A percentile compares a stretch with the other conserved stretches of the same genome.
phyloP scores from a whole-genome alignment of 2,113 vertebrate genomes.

The Paramormyrops kingsleyae region DNA sequence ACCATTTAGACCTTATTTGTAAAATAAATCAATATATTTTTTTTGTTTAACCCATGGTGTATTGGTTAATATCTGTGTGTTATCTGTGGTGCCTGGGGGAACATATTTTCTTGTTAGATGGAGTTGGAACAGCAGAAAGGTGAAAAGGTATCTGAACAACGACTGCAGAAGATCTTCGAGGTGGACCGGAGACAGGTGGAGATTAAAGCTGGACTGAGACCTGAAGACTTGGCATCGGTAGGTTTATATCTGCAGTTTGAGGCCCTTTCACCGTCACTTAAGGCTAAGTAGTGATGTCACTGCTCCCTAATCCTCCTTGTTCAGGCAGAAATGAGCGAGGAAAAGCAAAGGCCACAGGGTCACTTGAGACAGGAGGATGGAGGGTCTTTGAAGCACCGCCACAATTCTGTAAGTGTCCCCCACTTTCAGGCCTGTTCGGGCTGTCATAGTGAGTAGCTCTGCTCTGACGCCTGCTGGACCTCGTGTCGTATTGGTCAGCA shows the following conservation, averaged over 20 bases:
- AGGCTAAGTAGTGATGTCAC: background rate
- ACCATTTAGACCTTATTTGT: background rate
- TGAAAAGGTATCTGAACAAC: conserved; percentile 58
- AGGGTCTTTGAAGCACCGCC: conserved; percentile 23
- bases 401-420: conserved; percentile 43
- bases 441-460: background rate
- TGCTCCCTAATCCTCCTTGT: conserved; percentile 15
- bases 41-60: background rate
- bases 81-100: background rate
- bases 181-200: conserved; percentile 43
- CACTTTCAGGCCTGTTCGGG: background rate
- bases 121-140: conserved; percentile 64
- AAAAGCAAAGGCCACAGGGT: conserved; percentile 41
- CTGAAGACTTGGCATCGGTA: background rate
- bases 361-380: conserved; percentile 38
- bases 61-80: background rate
- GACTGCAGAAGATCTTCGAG: conserved; percentile 49
- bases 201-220: background rate
- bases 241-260: background rate
- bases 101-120: conserved; percentile 14
- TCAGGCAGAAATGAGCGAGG: conserved; percentile 42
- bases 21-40: background rate
- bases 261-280: background rate
- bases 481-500: background rate
- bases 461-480: background rate